A percentile compares a stretch with the other conserved stretches of the same genome.
These are phyloP conservation scores for Squalus acanthias DNA, from an alignment of 2,797 vertebrate genomes.

Conservation along the genomic window DNA sequence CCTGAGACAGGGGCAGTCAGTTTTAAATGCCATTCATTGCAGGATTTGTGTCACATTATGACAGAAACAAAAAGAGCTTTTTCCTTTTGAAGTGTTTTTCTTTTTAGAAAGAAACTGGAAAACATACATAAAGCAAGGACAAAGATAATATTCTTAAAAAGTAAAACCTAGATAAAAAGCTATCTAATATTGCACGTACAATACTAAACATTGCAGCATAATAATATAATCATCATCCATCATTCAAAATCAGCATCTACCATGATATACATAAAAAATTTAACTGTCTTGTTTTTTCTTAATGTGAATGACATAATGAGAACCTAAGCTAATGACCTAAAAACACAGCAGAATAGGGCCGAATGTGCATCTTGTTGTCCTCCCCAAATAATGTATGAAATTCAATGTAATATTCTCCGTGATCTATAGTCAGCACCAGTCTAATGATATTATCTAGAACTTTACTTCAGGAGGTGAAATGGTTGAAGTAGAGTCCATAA, in stretches of 20 bases:
- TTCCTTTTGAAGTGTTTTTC: neutral
- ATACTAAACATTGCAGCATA: neutral
- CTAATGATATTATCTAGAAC: neutral
- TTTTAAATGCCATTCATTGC: neutral
- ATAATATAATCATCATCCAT: neutral
- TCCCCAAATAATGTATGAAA: neutral
- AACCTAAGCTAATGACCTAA: neutral
- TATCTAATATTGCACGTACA: neutral
- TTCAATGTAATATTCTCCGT: neutral
- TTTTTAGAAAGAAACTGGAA: neutral
- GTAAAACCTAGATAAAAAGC: neutral
- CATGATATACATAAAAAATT: neutral
- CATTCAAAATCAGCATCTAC: neutral
- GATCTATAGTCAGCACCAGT: neutral
- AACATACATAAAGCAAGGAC: neutral
- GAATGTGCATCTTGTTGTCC: neutral
- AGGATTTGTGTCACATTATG: neutral
- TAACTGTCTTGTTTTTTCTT: neutral
- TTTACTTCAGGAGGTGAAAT: neutral
- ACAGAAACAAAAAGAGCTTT: neutral
- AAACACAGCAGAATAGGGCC: neutral
- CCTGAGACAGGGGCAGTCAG: neutral
- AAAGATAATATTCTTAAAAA: conserved; percentile 10
- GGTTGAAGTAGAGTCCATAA: neutral
- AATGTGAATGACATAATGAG: neutral